These are phyloP conservation scores for Erythrolamprus reginae DNA, from an alignment of 2,113 vertebrate species.

Conservation along the genomic window DNA sequence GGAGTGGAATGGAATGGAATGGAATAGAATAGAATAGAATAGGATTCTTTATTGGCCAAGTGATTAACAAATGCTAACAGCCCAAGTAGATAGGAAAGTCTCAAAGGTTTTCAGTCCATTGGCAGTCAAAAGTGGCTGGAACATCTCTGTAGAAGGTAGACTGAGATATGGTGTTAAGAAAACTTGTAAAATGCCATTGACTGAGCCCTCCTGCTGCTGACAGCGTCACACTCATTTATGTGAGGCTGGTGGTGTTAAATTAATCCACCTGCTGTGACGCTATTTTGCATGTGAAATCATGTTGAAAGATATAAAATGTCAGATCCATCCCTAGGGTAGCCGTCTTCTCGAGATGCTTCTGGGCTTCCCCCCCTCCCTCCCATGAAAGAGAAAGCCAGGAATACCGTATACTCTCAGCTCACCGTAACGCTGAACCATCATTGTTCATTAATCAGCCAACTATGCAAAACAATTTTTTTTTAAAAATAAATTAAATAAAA, in stretches of 20 bases:
- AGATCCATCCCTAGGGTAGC: slow-evolving; percentile 35
- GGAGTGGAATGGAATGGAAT: no score
- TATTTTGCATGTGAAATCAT: slow-evolving; percentile 45
- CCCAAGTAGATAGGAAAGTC: slow-evolving; percentile 27
- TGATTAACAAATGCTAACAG: no score
- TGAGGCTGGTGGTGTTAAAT: slow-evolving; percentile 34
- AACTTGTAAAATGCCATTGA: slow-evolving; percentile 43
- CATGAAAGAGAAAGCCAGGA: slow-evolving; percentile 26
- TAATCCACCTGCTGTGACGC: slow-evolving; percentile 50
- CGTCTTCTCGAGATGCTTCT: slow-evolving; percentile 38
- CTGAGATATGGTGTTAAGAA: background rate
- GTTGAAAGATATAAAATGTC: slow-evolving; percentile 44
- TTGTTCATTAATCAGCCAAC: background rate
- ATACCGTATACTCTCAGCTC: slow-evolving; percentile 22
- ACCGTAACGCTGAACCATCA: background rate
- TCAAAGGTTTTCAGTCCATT: background rate
- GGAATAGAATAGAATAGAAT: no score
- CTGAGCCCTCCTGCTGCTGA: slow-evolving; percentile 35
- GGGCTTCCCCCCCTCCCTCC: background rate
- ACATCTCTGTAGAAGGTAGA: background rate
- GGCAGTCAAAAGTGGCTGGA: background rate
- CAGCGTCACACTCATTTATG: slow-evolving; percentile 8
- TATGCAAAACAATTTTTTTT: background rate
- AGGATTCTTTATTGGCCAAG: no score
- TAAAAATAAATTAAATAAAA: background rate